Conservation (phyloP, 2,888 invertebrate species). For the Chaetogeoica ovagalla region DNA sequence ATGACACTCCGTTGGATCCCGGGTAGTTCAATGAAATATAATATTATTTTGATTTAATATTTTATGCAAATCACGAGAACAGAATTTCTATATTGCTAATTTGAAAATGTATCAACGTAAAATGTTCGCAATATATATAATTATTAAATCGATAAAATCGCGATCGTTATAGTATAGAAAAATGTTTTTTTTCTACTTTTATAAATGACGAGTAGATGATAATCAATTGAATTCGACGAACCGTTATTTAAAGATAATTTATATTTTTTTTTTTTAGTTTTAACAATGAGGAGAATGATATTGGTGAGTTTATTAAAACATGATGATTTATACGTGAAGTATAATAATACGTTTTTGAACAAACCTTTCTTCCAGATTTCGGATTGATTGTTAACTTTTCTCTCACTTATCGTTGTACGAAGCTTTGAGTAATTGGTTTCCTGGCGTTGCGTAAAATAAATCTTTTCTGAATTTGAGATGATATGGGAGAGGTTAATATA, state of each 20-base stretch:
- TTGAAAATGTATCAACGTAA: no score
- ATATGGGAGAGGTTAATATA: background rate
- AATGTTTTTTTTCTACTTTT: background rate
- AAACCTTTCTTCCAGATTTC: background rate
- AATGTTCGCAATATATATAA: background rate
- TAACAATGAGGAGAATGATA: conserved; percentile 1
- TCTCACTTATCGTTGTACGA: conserved; percentile 21
- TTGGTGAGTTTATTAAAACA: background rate
- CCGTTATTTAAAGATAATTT: conserved; percentile 6
- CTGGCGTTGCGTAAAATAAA: conserved; percentile 21
- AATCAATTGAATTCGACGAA: background rate
- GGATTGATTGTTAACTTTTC: conserved; percentile 43
- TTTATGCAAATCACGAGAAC: background rate
- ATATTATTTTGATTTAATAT: background rate
- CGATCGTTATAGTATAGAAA: no score
- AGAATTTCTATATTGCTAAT: background rate
- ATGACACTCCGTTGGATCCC: background rate
- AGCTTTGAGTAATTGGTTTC: conserved; percentile 24
- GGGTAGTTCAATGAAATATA: background rate
- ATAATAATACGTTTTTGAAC: conserved; percentile 19
- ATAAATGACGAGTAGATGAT: background rate
- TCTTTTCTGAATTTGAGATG: conserved; percentile 41
- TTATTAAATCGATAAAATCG: background rate
- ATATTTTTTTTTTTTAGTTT: conserved; percentile 5
- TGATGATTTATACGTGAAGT: background rate